Conservation (phyloP, 2,797 vertebrate genomes). For the Lateolabrax maculatus region DNA sequence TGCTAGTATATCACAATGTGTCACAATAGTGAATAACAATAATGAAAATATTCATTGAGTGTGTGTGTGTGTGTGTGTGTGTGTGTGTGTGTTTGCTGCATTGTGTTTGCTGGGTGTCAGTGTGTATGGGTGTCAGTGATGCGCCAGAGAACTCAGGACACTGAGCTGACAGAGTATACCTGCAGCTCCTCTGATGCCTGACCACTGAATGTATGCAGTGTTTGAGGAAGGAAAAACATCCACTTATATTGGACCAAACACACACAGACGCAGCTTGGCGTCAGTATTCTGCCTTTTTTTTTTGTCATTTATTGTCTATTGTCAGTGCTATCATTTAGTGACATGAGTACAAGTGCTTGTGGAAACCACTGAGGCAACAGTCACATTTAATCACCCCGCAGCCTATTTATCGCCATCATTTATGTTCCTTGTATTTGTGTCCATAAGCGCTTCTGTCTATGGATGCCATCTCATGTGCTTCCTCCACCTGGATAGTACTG, state of each 20-base stretch:
- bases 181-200: slow-evolving; percentile 57
- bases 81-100: slow-evolving; percentile 25
- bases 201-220: slow-evolving; percentile 41
- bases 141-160: slow-evolving; percentile 60
- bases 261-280: neutral
- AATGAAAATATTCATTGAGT: neutral
- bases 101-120: slow-evolving; percentile 40
- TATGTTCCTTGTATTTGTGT: slow-evolving; percentile 38
- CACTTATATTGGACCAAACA: slow-evolving; percentile 21
- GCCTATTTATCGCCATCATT: slow-evolving; percentile 64
- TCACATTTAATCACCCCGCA: slow-evolving; percentile 83
- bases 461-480: slow-evolving; percentile 1
- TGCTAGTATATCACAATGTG: slow-evolving; percentile 3
- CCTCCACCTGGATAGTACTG: neutral
- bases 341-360: neutral
- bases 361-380: slow-evolving; percentile 86
- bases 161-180: slow-evolving; percentile 58
- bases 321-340: neutral
- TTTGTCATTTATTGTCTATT: too few relatives aligned
- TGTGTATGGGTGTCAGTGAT: slow-evolving; percentile 54
- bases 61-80: slow-evolving; percentile 22
- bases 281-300: neutral
- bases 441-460: slow-evolving; percentile 8
- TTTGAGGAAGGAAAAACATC: slow-evolving; percentile 33
- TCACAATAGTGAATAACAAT: too few relatives aligned